Evolutionary conservation across 2,888 invertebrate genomes (phyloP), one percentile per base, ranked within the genome.

Genomic region (Eilema sororculum): DNA sequence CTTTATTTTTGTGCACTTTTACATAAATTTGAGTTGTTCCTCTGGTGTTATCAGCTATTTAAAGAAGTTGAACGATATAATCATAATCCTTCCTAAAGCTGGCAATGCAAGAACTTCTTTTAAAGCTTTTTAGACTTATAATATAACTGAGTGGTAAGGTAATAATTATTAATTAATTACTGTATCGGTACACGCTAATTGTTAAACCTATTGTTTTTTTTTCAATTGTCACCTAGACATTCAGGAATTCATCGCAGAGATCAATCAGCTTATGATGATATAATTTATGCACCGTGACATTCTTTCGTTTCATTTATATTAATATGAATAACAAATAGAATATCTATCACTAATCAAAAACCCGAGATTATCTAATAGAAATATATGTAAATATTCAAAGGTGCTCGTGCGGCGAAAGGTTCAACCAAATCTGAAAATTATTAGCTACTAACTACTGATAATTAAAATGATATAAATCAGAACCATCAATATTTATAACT

Each of bases 271-370:
- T 63, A 71, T 68, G 77, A 74, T 74, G 66, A 74, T 64, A 68
- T 79, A 73, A 77, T 79, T 78, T 77, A 78, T 77, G 67, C 78
- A 78, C 75, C 73, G 79, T 81, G 73, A 75, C 75, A 78, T 78
- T 75, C 72, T 73, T 74, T 75, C 68, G 66, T 65, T 71, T 66
- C 61, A 73, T 80, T 75, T 69, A 72, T 71, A 75, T 74, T 74
- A 70, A 72, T 76, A 63, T 63, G 65, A 72, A 75, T 71, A 69
- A 65, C 65, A 69, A 72, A 74, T 73, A 62, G 69, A 63, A 64
- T 68, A 52, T 70, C 68, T 69, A 56, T 73, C 64, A 75, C 22
- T 63, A 30, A 56, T 33, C 65, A 66, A 74, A 67, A 78, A 73
- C 76, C 69, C 58, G 67, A 62, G 67, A 69, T 80, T 76, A 75